Base-by-base conservation (phyloP, 2,888 invertebrate species). In the Entomobrya proxima region DNA sequence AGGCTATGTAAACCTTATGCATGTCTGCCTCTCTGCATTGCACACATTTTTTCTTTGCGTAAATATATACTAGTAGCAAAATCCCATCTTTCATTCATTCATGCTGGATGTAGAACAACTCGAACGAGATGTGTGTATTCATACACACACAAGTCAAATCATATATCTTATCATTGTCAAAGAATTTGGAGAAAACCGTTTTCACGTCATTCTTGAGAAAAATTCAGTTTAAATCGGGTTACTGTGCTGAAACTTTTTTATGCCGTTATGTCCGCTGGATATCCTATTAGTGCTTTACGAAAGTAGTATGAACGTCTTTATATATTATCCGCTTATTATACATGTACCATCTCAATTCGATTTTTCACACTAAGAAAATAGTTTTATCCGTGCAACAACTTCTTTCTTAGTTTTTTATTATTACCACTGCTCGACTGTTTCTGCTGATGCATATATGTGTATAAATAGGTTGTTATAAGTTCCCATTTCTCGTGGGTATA, bases 1-100 rank as follows among this genome's bases (percentile, higher is more conserved):
- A 79, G 47, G 58, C 61, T 85, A 85, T 84, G 77, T 69, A 78
- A 84, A 84, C 77, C 77, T 40, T 83, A 76, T 74, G 72, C 77
- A 84, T 72, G 58, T 72, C 52, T 77, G 69, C 52, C 35, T 76
- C 72, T 50, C 58, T 61, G 47, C 58, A 81, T 72, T 79, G 67
- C 79, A 50, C 32, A 67, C 67, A 67, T 15, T 77, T 79, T 50
- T 32, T n/a, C n/a, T n/a, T n/a, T n/a, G n/a, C n/a, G n/a, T n/a
- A 2, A 32, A 5, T 52, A 18, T 15, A 32, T 21, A n/a, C 9
- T 30, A 30, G n/a, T 18, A 21, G 3, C 4, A 2, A 9, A 15
- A 74, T 50, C 64, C 3, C 35, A 30, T 72, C 80, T 58, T 72
- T 37, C 58, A 37, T 74, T 72, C 55, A 80, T 37, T 74, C 72